phyloP scores from a whole-genome alignment of 1,140 invertebrate species.

The Temnothorax longispinosus region DNA sequence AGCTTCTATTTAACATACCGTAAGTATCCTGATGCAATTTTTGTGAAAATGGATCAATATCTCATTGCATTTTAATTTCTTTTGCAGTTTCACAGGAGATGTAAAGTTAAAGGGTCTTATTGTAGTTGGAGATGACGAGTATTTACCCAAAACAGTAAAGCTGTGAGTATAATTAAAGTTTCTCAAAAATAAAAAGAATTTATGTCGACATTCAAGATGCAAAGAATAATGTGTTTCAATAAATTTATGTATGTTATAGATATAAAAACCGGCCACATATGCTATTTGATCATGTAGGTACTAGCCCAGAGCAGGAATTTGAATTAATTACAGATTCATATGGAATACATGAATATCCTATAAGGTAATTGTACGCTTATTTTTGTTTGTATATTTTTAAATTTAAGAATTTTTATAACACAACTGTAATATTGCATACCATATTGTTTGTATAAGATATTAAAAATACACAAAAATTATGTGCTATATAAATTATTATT shows the following conservation, averaged over 20 bases:
- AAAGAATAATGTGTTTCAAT: conserved; percentile 21
- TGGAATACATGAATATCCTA: conserved; percentile 94
- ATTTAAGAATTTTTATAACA: conserved; percentile 20
- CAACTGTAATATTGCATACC: neutral
- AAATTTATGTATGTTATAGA: conserved; percentile 83
- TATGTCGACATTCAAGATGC: neutral
- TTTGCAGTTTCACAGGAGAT: conserved; percentile 94
- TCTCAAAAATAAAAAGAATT: neutral
- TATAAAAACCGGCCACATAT: conserved; percentile 97
- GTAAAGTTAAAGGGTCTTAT: conserved; percentile 98
- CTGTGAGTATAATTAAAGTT: conserved; percentile 89
- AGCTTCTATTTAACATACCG: conserved; percentile 98
- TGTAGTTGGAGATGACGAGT: conserved; percentile 93
- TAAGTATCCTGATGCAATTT: conserved; percentile 82
- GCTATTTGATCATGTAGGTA: conserved; percentile 95
- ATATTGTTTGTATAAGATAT: conserved; percentile 8
- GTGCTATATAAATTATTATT: conserved; percentile 46
- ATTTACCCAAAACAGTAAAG: conserved; percentile 94
- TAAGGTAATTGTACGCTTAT: conserved; percentile 89
- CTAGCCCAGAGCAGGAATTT: conserved; percentile 95
- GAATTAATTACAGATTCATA: conserved; percentile 92
- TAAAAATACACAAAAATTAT: neutral
- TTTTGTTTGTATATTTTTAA: conserved; percentile 30
- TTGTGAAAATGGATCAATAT: neutral
- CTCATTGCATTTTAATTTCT: conserved; percentile 11